Evolutionary conservation across 1,140 invertebrate genomes (phyloP).

Genomic region (Heliconius hewitsoni): DNA sequence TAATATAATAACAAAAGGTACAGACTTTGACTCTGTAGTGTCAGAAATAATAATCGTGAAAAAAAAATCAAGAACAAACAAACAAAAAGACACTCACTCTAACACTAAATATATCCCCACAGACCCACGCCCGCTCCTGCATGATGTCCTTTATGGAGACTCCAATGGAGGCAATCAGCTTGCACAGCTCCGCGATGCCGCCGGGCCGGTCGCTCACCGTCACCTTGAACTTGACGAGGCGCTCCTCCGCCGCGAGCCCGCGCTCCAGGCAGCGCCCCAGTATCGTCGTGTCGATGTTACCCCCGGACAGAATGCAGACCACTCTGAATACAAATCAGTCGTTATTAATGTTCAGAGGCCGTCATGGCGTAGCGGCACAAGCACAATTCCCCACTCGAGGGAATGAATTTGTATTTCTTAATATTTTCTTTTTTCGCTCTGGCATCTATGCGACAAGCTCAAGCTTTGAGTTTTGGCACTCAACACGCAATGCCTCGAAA

Average conservation of each 20-base stretch:
- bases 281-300: conserved; percentile 96
- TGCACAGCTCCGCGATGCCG: conserved; percentile 93
- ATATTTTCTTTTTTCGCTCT: no score
- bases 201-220: conserved; percentile 93
- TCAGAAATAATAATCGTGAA: no score
- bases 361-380: no score
- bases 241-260: conserved; percentile 93
- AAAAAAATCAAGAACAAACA: not conserved
- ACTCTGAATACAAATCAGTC: conserved; percentile 82
- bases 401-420: no score
- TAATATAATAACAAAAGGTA: no score
- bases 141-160: conserved; percentile 97
- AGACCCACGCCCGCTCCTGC: conserved; percentile 96
- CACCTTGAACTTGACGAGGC: conserved; percentile 90
- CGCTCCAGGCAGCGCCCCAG: conserved; percentile 94
- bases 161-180: conserved; percentile 87
- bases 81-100: conserved; percentile 76
- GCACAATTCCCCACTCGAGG: no score
- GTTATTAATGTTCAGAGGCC: no score
- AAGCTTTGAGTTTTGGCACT: no score
- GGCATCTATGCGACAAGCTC: no score
- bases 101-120: conserved; percentile 92
- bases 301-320: conserved; percentile 92
- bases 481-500: no score
- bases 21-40: no score